Percentiles rank a stretch among this genome's conserved stretches.
Evolutionary conservation across 2,113 vertebrate genomes (phyloP).

Genomic region (Podilymbus podiceps): DNA sequence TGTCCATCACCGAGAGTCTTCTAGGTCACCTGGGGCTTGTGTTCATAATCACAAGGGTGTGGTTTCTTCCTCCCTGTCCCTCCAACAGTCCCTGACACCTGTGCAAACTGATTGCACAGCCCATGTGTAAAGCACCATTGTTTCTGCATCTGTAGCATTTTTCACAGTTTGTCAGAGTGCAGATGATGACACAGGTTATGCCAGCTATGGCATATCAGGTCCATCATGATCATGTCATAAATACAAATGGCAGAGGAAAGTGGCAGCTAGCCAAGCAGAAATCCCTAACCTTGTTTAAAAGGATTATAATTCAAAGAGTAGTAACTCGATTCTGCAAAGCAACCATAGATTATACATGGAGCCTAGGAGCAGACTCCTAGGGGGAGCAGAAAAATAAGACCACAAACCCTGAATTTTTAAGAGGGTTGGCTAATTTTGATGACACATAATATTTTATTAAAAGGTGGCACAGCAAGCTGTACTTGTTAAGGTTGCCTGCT

Average conservation of each 20-base stretch:
- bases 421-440: constrained; percentile 9
- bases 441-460: constrained; percentile 37
- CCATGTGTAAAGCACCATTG: background rate
- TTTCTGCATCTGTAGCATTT: background rate
- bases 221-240: background rate
- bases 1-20: background rate
- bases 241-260: background rate
- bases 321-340: background rate
- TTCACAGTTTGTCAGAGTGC: background rate
- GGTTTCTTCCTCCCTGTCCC: background rate
- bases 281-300: background rate
- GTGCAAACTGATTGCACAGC: background rate
- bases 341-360: background rate
- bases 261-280: constrained; percentile 37
- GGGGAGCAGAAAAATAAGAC: constrained; percentile 5
- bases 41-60: background rate
- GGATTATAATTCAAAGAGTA: background rate
- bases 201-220: background rate
- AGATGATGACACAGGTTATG: background rate
- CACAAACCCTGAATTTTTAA: constrained; percentile 14
- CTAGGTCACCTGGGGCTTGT: background rate
- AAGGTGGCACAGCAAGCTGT: background rate
- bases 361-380: background rate
- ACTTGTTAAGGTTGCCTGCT: background rate
- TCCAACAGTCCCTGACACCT: background rate